Conservation (phyloP, 2,797 vertebrate species). For the Myotis pilosus region DNA sequence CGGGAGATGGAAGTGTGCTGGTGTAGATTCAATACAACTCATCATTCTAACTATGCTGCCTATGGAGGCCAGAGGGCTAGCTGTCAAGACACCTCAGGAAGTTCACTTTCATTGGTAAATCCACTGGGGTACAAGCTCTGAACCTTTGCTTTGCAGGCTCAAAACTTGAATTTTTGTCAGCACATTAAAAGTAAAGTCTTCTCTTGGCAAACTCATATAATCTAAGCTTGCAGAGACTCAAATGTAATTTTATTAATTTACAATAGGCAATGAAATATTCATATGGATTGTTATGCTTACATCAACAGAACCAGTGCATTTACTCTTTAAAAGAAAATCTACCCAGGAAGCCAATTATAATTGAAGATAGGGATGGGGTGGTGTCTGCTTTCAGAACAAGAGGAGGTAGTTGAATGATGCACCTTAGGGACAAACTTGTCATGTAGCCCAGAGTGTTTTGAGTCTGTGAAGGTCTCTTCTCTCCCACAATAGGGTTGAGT, state of each 20-base stretch:
- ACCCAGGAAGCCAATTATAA: not conserved
- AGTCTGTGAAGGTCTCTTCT: not conserved
- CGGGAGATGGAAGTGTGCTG: not conserved
- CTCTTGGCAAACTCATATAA: not conserved
- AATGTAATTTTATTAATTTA: slow-evolving; percentile 50
- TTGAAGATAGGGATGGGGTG: not conserved
- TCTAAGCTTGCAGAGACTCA: not conserved
- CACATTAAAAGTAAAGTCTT: slow-evolving; percentile 18
- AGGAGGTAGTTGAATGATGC: not conserved
- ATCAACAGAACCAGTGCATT: not conserved
- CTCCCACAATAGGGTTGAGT: not conserved
- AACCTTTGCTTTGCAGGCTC: slow-evolving; percentile 35
- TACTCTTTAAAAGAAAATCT: slow-evolving; percentile 22
- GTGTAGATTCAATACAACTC: not conserved
- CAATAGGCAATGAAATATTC: slow-evolving; percentile 21
- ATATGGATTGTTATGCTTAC: not conserved
- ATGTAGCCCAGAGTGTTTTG: not conserved
- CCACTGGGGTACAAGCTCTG: not conserved
- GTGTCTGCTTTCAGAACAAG: not conserved
- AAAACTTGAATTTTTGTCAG: slow-evolving; percentile 41
- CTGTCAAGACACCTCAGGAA: slow-evolving; percentile 26
- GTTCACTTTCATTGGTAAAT: slow-evolving; percentile 8
- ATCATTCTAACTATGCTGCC: not conserved
- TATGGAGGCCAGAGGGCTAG: not conserved
- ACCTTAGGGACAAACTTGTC: not conserved